Percentiles rank a stretch among this genome's conserved stretches.
These are phyloP conservation scores for Watsonalla binaria DNA, from an alignment of 2,888 invertebrate genomes.

Conservation along the genomic window DNA sequence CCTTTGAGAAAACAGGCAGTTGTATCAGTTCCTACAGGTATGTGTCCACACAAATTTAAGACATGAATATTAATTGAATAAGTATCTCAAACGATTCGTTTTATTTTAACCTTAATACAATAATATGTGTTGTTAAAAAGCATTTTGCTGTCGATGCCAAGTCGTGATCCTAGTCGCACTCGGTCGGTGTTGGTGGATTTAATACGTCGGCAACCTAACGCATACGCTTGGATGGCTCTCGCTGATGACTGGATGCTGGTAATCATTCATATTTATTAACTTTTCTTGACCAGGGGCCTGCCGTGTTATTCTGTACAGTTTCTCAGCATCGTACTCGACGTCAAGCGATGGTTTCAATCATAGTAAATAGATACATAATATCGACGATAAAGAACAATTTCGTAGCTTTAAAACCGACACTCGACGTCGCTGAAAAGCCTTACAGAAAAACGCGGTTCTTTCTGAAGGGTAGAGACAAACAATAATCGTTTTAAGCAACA, in stretches of 20 bases:
- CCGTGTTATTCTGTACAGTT: no score
- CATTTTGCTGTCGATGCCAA: constrained; percentile 44
- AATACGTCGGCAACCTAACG: constrained; percentile 53
- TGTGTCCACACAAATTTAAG: neutral
- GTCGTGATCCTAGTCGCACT: constrained; percentile 30
- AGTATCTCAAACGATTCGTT: neutral
- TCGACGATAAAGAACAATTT: no score
- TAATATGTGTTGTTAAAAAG: constrained; percentile 21
- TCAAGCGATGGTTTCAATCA: no score
- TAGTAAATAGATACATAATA: no score
- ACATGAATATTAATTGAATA: no score
- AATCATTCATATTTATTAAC: constrained; percentile 4
- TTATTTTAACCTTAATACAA: neutral
- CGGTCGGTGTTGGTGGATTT: constrained; percentile 47
- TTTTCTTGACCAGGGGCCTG: no score
- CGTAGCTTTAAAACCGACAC: no score
- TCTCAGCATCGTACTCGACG: no score
- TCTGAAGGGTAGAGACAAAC: no score
- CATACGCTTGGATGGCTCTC: constrained; percentile 62
- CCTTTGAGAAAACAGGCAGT: constrained; percentile 42
- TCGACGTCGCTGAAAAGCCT: no score
- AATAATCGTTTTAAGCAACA: no score
- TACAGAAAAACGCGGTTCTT: no score
- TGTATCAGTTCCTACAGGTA: constrained; percentile 43
- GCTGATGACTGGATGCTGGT: constrained; percentile 56